A percentile compares a stretch with the other conserved stretches of the same genome.
These are phyloP conservation scores for Otocyon megalotis DNA, from an alignment of 2,113 vertebrate genomes.

Conservation along the genomic window DNA sequence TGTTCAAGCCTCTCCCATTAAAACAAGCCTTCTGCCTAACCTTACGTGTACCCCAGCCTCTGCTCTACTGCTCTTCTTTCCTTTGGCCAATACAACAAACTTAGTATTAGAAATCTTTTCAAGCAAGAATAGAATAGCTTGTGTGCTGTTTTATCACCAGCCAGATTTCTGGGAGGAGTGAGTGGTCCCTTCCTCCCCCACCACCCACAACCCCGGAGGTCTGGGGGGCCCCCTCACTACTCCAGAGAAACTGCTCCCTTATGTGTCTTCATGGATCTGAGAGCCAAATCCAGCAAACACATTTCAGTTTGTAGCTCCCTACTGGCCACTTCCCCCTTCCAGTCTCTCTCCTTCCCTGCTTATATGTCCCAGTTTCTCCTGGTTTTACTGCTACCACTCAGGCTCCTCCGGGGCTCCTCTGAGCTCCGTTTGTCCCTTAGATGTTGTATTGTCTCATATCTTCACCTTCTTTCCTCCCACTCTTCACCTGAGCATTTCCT, in stretches of 20 bases:
- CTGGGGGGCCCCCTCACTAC: neutral
- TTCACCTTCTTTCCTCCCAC: neutral
- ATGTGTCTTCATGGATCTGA: neutral
- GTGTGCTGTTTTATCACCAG: neutral
- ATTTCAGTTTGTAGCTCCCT: neutral
- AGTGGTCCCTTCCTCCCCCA: no score
- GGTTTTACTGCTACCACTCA: neutral
- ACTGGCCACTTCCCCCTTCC: neutral
- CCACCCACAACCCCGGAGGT: accelerated
- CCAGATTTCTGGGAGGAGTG: neutral
- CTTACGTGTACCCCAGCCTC: neutral
- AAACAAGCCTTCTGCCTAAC: neutral
- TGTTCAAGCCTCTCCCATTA: neutral
- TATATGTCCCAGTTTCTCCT: neutral
- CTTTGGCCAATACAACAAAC: neutral
- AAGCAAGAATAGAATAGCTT: neutral
- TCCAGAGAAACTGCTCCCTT: neutral
- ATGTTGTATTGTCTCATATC: neutral
- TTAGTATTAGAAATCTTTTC: neutral
- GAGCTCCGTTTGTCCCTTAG: neutral
- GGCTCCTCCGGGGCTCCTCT: neutral
- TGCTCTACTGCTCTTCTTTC: neutral
- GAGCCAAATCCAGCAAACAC: neutral
- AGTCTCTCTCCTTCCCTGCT: neutral
- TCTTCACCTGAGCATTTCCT: neutral